A percentile compares a stretch with the other conserved stretches of the same genome.
Conservation (phyloP, 2,113 vertebrate species). For the Hippocampus zosterae region DNA sequence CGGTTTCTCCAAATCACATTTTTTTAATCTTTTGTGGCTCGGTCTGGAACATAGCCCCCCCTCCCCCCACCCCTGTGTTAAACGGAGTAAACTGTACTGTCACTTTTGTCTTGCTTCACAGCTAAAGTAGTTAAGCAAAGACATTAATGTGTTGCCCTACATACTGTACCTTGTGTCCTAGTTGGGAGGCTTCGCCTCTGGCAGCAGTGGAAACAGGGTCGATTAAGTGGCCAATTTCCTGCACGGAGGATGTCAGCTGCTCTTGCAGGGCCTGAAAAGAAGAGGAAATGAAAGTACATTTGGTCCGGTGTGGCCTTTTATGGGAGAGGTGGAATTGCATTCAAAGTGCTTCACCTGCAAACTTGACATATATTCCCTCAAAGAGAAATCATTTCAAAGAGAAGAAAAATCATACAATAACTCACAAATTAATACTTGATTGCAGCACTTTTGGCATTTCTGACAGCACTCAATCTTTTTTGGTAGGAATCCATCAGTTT, state of each 20-base stretch:
- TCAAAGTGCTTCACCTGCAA: conserved; percentile 13
- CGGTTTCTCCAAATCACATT: neutral
- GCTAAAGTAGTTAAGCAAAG: conserved; percentile 11
- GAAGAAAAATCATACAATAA: neutral
- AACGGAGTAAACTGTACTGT: neutral
- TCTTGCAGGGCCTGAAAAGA: conserved; percentile 86
- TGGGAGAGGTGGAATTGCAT: conserved; percentile 13
- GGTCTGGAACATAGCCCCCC: neutral
- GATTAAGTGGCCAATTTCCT: conserved; percentile 95
- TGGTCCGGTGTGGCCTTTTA: conserved; percentile 26
- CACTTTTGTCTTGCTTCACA: conserved; percentile 17
- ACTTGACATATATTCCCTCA: neutral
- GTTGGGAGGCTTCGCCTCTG: conserved; percentile 92
- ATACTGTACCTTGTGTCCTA: conserved; percentile 89
- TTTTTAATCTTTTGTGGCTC: neutral
- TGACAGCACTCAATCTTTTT: neutral
- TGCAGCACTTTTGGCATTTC: neutral
- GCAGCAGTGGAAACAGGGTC: conserved; percentile 93
- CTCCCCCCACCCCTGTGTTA: no score
- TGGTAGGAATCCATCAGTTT: neutral
- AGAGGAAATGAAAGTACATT: conserved; percentile 33
- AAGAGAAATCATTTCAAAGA: neutral
- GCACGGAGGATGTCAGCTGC: conserved; percentile 92
- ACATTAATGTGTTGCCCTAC: conserved; percentile 49
- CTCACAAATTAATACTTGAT: neutral